Conservation (phyloP, 2,797 vertebrate species). For the Enteromius trimaculatus region DNA sequence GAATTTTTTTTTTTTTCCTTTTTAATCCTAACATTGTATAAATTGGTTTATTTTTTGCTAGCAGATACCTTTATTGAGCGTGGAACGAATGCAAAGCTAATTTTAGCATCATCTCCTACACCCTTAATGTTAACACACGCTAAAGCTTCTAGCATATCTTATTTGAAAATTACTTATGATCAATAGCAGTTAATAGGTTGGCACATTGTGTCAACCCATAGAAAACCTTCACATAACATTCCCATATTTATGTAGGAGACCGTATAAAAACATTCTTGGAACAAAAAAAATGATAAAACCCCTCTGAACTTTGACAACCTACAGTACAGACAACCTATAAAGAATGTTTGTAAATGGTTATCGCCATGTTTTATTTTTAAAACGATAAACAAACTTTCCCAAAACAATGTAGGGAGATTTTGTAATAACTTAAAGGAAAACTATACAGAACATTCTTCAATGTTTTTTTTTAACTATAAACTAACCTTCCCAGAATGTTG, state of each 20-base stretch:
- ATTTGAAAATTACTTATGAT: neutral
- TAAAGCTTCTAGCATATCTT: neutral
- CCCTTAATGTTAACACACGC: neutral
- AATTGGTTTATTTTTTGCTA: neutral
- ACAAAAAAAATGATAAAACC: too few species aligned
- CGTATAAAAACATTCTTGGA: too few species aligned
- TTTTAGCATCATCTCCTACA: neutral
- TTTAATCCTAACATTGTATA: neutral
- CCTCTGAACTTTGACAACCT: too few species aligned
- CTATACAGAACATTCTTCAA: neutral
- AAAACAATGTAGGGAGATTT: neutral
- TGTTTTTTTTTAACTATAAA: neutral
- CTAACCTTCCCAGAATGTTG: neutral
- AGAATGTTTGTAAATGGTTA: too few species aligned
- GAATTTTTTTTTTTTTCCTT: neutral
- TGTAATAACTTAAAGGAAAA: neutral
- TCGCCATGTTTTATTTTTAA: too few species aligned
- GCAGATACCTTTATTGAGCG: neutral
- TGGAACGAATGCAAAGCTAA: neutral
- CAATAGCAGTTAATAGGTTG: constrained; percentile 18
- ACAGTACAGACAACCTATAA: too few species aligned
- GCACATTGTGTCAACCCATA: neutral
- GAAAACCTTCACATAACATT: neutral
- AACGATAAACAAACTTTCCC: neutral
- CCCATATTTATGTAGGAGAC: neutral